Evolutionary conservation across 1,140 invertebrate genomes (phyloP).

Genomic region (Dryas iulia): DNA sequence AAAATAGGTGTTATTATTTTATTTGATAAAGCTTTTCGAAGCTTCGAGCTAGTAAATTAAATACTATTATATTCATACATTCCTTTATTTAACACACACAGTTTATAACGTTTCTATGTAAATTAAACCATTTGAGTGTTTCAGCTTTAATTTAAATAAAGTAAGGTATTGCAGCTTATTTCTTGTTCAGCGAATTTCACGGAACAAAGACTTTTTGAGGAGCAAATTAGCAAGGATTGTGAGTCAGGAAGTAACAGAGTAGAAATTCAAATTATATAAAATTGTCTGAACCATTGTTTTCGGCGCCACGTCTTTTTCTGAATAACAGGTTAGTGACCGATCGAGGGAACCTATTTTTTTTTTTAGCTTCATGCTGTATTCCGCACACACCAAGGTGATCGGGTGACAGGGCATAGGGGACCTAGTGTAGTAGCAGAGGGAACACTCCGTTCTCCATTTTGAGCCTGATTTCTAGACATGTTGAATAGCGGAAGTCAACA

Average conservation of each 20-base stretch:
- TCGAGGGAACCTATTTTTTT: too few relatives aligned
- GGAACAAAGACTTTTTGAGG: not conserved
- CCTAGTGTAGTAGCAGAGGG: too few relatives aligned
- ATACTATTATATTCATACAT: not conserved
- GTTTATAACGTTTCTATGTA: not conserved
- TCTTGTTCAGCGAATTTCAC: not conserved
- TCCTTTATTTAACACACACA: not conserved
- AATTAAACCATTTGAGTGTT: not conserved
- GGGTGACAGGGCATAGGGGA: too few relatives aligned
- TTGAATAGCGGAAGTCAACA: too few relatives aligned
- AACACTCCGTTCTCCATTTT: too few relatives aligned
- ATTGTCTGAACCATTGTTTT: not conserved
- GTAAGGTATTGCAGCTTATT: not conserved
- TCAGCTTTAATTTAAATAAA: not conserved
- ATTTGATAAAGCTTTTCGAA: too few relatives aligned
- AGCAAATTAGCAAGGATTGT: not conserved
- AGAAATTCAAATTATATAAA: not conserved
- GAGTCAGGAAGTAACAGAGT: not conserved
- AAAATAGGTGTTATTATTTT: too few relatives aligned
- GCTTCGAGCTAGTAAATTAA: not conserved
- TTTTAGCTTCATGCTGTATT: too few relatives aligned
- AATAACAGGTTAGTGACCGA: too few relatives aligned
- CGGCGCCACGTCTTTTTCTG: too few relatives aligned
- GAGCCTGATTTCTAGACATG: too few relatives aligned
- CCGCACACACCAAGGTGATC: too few relatives aligned